These are phyloP conservation scores for Pipa parva DNA, from an alignment of 2,113 vertebrate genomes.

Conservation along the genomic window DNA sequence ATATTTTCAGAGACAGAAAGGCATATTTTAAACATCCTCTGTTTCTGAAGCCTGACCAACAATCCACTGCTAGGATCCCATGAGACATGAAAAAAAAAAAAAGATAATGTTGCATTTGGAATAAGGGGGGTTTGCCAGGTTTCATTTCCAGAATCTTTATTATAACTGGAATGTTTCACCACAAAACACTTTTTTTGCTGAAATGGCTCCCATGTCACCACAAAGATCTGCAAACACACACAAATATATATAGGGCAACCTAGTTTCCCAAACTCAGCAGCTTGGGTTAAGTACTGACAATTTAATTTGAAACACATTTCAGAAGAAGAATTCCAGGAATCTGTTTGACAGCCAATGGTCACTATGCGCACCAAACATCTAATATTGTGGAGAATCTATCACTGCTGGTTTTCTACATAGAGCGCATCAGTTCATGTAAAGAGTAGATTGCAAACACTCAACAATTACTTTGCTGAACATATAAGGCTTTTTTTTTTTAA, in stretches of 20 bases:
- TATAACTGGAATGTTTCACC: slow-evolving; percentile 15
- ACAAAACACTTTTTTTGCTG: slow-evolving; percentile 10
- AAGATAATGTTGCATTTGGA: slow-evolving; percentile 35
- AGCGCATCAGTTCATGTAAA: background rate
- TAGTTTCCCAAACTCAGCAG: background rate
- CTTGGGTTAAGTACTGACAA: background rate
- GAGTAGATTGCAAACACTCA: no score
- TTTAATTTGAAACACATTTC: slow-evolving; percentile 6
- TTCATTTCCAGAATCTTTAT: slow-evolving; percentile 20
- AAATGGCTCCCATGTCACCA: slow-evolving; percentile 17
- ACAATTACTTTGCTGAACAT: no score
- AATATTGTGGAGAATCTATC: background rate
- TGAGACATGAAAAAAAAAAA: slow-evolving; percentile 10
- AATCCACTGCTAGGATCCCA: slow-evolving; percentile 22
- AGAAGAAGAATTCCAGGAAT: background rate
- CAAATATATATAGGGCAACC: background rate
- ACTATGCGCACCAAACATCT: background rate
- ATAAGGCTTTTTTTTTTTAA: no score
- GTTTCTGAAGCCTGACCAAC: slow-evolving; percentile 10
- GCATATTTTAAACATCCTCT: slow-evolving; percentile 1
- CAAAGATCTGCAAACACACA: background rate
- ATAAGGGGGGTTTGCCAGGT: background rate
- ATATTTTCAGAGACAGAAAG: slow-evolving; percentile 20
- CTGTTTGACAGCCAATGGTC: slow-evolving; percentile 4
- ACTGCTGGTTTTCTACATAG: slow-evolving; percentile 25